Evolutionary conservation across 1,140 invertebrate species (phyloP).

Genomic region (Trinorchestia longiramus): DNA sequence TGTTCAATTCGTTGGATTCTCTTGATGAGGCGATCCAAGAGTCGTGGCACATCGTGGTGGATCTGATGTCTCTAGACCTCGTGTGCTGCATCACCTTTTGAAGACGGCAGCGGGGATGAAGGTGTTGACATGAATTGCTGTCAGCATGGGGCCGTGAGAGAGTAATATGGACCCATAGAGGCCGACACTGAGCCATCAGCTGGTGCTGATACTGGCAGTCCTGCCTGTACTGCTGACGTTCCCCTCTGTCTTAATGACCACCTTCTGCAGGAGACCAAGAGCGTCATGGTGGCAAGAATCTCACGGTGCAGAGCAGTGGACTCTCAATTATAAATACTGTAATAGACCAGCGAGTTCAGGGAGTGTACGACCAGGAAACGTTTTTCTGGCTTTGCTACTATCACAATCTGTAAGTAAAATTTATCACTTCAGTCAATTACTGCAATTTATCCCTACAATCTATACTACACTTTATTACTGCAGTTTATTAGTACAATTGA

Average conservation of each 20-base stretch:
- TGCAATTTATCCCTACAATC: no score
- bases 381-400: no score
- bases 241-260: not conserved
- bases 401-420: no score
- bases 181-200: conserved; percentile 16
- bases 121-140: not conserved
- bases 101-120: not conserved
- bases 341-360: no score
- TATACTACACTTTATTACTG: no score
- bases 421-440: no score
- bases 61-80: not conserved
- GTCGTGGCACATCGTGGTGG: not conserved
- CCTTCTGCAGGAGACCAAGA: not conserved
- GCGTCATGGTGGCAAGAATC: not conserved
- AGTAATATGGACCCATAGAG: not conserved
- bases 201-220: not conserved
- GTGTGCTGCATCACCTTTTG: not conserved
- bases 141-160: not conserved
- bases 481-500: no score
- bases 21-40: not conserved
- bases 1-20: not conserved
- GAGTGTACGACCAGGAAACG: no score
- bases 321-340: no score
- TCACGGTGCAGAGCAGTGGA: no score
- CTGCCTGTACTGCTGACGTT: not conserved